These are phyloP conservation scores for Malurus leucopterus DNA, from an alignment of 2,797 vertebrate genomes.

Conservation along the genomic window DNA sequence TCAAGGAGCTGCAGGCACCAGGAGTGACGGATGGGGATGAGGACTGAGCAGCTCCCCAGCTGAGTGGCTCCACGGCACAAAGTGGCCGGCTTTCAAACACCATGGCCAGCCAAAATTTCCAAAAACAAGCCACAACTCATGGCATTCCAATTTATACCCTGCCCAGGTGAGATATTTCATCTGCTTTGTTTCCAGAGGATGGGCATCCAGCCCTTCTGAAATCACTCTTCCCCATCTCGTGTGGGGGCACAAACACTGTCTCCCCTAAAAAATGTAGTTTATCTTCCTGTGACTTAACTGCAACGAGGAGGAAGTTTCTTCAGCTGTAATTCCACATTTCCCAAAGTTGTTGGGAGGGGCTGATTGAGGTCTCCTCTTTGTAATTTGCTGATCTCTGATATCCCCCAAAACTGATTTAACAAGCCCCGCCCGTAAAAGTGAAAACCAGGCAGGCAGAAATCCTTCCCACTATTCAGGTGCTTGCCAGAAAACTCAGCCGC, in stretches of 20 bases:
- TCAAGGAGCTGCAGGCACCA: conserved; percentile 2
- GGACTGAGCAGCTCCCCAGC: not conserved
- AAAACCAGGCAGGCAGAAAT: conserved; percentile 22
- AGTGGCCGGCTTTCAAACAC: not conserved
- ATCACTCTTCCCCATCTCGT: not conserved
- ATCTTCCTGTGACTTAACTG: not conserved
- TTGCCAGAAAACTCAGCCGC: conserved; percentile 20
- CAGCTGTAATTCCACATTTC: not conserved
- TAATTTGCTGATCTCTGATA: not conserved
- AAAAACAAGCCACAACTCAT: not conserved
- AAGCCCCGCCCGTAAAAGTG: not conserved
- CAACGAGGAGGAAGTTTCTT: not conserved
- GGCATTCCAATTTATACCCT: not conserved
- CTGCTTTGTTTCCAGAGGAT: not conserved
- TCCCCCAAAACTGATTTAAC: not conserved
- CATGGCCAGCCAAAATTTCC: not conserved
- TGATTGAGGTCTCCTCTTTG: not conserved
- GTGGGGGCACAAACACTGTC: not conserved
- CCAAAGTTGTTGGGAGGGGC: not conserved
- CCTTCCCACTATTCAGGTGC: not conserved
- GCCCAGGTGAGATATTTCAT: not conserved
- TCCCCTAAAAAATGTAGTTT: not conserved
- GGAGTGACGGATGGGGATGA: not conserved
- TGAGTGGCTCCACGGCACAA: not conserved
- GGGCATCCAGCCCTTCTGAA: not conserved